Evolutionary conservation across 1,140 invertebrate genomes (phyloP).

Genomic region (Platyura marginata): DNA sequence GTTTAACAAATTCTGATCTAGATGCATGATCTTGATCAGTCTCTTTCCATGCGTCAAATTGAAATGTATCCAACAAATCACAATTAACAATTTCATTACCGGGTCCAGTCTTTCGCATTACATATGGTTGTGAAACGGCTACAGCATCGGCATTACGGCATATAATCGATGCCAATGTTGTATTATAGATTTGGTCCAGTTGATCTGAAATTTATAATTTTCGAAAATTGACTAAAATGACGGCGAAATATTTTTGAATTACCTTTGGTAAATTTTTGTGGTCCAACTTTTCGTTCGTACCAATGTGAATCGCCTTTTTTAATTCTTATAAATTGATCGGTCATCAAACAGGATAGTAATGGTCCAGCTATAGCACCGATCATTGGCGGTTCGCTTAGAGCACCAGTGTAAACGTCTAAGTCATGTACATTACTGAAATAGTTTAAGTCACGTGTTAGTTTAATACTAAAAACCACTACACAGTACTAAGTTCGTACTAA

Average conservation of each 20-base stretch:
- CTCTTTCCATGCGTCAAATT: slow-evolving; percentile 45
- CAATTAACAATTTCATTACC: slow-evolving; percentile 45
- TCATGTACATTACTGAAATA: slow-evolving; percentile 50
- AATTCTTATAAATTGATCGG: slow-evolving; percentile 64
- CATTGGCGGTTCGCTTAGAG: slow-evolving; percentile 53
- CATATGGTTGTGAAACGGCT: slow-evolving; percentile 47
- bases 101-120: slow-evolving; percentile 44
- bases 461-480: too few relatives aligned
- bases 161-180: slow-evolving; percentile 63
- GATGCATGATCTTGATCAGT: too few relatives aligned
- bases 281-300: slow-evolving; percentile 54
- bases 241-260: slow-evolving; percentile 8
- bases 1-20: too few relatives aligned
- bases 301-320: slow-evolving; percentile 70
- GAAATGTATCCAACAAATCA: slow-evolving; percentile 30
- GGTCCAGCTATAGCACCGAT: slow-evolving; percentile 56
- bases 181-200: slow-evolving; percentile 67
- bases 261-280: slow-evolving; percentile 52
- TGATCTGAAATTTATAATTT: slow-evolving; percentile 39
- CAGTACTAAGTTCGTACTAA: too few relatives aligned
- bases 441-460: too few relatives aligned
- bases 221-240: background rate
- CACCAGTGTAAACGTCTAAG: slow-evolving; percentile 73
- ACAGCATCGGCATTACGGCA: slow-evolving; percentile 76
- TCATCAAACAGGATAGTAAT: slow-evolving; percentile 68